Evolutionary conservation across 2,113 vertebrate genomes (phyloP), one percentile per base, ranked within the genome.

Genomic region (Apodemus speciosus): DNA sequence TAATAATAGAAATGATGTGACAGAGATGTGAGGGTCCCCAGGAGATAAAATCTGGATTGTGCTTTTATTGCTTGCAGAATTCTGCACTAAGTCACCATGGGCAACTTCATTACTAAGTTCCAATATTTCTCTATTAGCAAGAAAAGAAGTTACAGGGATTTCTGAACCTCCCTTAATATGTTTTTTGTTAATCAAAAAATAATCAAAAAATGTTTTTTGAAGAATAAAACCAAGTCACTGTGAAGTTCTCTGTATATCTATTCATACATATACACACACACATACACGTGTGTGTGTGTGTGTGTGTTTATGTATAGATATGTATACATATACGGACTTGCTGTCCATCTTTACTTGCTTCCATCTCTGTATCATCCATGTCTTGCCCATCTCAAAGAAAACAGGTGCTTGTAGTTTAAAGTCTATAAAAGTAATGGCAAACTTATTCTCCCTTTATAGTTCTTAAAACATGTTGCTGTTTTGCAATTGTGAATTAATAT

Each of bases 31-130:
- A 90, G 10, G 32, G 58, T 71, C 60, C 15, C 35, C 32, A 91
- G 46, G 8, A 15, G 40, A 43, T 30, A 38, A 94, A 76, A 58
- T 0, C 23, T 23, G 68, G 77, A 27, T 30, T 27, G 13, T 5
- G 56, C 21, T 58, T 76, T 58, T 73, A 30, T 88, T 81, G n/a
- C 75, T 90, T 81, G 18, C 25, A 46, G 91, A 88, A 92, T 90
- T 95, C 71, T 68, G n/a, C 6, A 83, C 38, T 49, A 56, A 90
- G 25, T 88, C 7, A n/a, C 38, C 46, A 3, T 40, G 85, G 40
- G 7, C 1, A 25, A 23, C 75, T 25, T 89, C 3, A 25, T 62
- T 18, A 25, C 11, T 66, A 62, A 16, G 85, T 91, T 76, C 66
- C 92, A 79, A 6, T 32, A 20, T n/a, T 51, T 56, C 93, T 94